phyloP scores from a whole-genome alignment of 2,888 invertebrate genomes.

The Fissipunctia ypsillon region DNA sequence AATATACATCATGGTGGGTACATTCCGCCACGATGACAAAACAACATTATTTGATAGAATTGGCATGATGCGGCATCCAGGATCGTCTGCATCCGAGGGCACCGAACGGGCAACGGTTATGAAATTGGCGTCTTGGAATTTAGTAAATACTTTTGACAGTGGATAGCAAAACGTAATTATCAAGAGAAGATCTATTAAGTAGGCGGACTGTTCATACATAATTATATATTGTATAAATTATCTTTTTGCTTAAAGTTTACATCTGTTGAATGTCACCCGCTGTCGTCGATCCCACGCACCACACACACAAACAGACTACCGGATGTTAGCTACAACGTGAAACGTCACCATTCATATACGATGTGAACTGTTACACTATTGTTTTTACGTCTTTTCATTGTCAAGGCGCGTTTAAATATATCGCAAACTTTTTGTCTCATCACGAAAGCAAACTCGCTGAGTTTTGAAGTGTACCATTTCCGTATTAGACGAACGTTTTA shows the following conservation, averaged over 20 bases:
- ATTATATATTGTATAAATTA: background rate
- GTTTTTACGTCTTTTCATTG: slow-evolving; percentile 63
- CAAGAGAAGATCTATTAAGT: background rate
- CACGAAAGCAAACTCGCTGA: slow-evolving; percentile 44
- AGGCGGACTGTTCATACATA: background rate
- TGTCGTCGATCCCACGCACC: slow-evolving; percentile 35
- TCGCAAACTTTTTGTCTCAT: slow-evolving; percentile 23
- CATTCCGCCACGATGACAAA: background rate
- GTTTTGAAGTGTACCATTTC: background rate
- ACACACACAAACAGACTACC: slow-evolving; percentile 50
- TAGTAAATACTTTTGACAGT: background rate
- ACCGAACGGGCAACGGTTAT: background rate
- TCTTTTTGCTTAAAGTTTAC: background rate
- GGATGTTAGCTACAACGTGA: slow-evolving; percentile 62
- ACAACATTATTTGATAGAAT: background rate
- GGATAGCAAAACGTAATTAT: background rate
- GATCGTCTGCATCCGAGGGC: background rate
- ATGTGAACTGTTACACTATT: slow-evolving; percentile 69
- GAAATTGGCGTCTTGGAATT: background rate
- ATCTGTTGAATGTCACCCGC: slow-evolving; percentile 29
- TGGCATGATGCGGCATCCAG: background rate
- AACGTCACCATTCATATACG: slow-evolving; percentile 64
- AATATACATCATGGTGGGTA: background rate
- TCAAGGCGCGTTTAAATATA: slow-evolving; percentile 57
- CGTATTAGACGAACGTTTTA: background rate